Conservation (phyloP, 2,888 invertebrate species). For the Cataglyphis livida region DNA sequence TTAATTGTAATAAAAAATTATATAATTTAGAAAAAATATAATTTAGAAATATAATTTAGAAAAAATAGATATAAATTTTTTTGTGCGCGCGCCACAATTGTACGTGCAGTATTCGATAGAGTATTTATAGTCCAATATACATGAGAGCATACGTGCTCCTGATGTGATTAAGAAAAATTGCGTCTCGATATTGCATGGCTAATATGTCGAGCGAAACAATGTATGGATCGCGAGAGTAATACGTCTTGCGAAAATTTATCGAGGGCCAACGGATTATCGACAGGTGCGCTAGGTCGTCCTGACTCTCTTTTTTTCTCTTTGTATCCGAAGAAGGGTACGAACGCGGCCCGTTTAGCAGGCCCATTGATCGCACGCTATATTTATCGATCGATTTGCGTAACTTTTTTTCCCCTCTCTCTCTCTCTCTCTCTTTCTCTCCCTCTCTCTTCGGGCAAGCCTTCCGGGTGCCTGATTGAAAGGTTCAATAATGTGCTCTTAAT, state of each 20-base stretch:
- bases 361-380: conserved; percentile 65
- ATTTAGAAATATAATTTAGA: neutral
- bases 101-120: neutral
- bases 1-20: too few relatives aligned
- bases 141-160: conserved; percentile 28
- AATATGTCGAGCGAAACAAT: conserved; percentile 51
- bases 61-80: conserved; percentile 4
- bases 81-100: neutral
- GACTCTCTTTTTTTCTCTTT: conserved; percentile 28
- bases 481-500: conserved; percentile 45
- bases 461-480: conserved; percentile 53
- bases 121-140: conserved; percentile 25
- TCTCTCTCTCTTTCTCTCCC: conserved; percentile 46
- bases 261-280: conserved; percentile 52
- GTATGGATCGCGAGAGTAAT: conserved; percentile 40
- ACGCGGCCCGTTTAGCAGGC: conserved; percentile 42
- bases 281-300: conserved; percentile 47
- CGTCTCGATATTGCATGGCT: conserved; percentile 28
- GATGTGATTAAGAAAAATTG: conserved; percentile 53
- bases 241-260: conserved; percentile 52
- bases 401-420: conserved; percentile 45
- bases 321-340: conserved; percentile 61
- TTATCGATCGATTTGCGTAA: conserved; percentile 72
- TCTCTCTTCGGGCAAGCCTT: conserved; percentile 53
- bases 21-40: conserved; percentile 12